A percentile compares a stretch with the other conserved stretches of the same genome.
These are phyloP conservation scores for Lasioglossum malachurum DNA, from an alignment of 2,888 invertebrate species.

Conservation along the genomic window DNA sequence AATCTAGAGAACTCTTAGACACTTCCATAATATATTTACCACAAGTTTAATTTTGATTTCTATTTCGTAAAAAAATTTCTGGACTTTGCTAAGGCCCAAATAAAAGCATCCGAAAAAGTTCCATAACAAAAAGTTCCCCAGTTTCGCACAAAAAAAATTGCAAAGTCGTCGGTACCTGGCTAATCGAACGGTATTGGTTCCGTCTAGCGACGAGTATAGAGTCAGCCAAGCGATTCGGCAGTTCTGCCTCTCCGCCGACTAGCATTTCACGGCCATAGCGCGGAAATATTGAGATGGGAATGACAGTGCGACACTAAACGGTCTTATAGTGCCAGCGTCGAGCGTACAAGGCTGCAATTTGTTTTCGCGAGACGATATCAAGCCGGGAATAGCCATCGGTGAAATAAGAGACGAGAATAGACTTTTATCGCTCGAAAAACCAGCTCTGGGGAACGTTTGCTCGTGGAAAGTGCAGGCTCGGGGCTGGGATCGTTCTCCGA, in stretches of 20 bases:
- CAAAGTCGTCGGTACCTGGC: not conserved
- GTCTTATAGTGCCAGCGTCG: not conserved
- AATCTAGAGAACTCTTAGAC: no score
- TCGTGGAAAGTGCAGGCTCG: not conserved
- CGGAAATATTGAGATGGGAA: not conserved
- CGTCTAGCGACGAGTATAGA: not conserved
- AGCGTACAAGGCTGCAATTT: conserved; percentile 7
- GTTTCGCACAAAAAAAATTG: not conserved
- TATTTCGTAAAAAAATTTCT: not conserved
- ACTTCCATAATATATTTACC: no score
- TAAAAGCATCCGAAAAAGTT: no score
- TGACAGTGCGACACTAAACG: not conserved
- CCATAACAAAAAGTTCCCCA: not conserved
- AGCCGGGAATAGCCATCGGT: conserved; percentile 7
- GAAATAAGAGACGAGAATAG: conserved; percentile 16
- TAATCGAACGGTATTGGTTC: not conserved
- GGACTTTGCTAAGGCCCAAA: not conserved
- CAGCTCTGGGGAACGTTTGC: not conserved
- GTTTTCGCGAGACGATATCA: conserved; percentile 1
- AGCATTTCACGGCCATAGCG: not conserved
- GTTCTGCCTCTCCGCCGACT: not conserved
- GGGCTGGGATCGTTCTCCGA: not conserved
- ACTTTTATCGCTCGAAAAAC: conserved; percentile 21
- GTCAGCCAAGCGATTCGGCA: not conserved
- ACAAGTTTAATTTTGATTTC: no score